Base-by-base conservation (phyloP, 2,113 vertebrate genomes). In the Calidris pugnax region DNA sequence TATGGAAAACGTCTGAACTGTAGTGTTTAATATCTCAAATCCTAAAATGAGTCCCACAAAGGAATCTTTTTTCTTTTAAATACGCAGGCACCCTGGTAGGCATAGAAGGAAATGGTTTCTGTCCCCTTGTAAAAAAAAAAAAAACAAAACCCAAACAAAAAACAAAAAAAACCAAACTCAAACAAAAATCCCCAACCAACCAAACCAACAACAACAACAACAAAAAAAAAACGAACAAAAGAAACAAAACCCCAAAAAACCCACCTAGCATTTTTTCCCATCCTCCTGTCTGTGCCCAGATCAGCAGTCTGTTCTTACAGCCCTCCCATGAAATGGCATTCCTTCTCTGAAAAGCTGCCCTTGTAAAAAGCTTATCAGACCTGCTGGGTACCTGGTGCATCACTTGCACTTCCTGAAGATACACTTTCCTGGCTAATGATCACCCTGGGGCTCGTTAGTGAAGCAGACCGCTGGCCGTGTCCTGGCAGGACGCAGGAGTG, bases 361-460 rank as follows among this genome's bases (percentile, higher is more conserved):
- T 76, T 53, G 59, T 79, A 15, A 37, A 60, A 69, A 66, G 59
- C 53, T 76, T 80, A 27, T 30, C 28, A 14, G 45, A 14, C 51
- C 37, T 87, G 56, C 48, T 66, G 30, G 48, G 30, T 77, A 12
- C 4, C 0, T 18, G 73, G 50, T 69, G 23, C 32, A 37, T 93
- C 47, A 6, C 39, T 85, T 59, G 10, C 19, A 2, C 43, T 76
- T 77, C 55, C 80, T 69, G 41, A 76, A 76, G 76, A 24, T 64
- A 3, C 2, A 1, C 10, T 56, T 80, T n/a, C 73, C 80, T 30
- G 7, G 43, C 68, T 84, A 18, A 20, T 0, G 0, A 50, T 28
- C 4, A 19, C 53, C 48, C 35, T 15, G 35, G 39, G 45, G 48
- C 35, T 83, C 0, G 0, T 26, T 35, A 10, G 35, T 14, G 28